phyloP scores from a whole-genome alignment of 2,888 invertebrate genomes.

The Agriopis leucophaearia region DNA sequence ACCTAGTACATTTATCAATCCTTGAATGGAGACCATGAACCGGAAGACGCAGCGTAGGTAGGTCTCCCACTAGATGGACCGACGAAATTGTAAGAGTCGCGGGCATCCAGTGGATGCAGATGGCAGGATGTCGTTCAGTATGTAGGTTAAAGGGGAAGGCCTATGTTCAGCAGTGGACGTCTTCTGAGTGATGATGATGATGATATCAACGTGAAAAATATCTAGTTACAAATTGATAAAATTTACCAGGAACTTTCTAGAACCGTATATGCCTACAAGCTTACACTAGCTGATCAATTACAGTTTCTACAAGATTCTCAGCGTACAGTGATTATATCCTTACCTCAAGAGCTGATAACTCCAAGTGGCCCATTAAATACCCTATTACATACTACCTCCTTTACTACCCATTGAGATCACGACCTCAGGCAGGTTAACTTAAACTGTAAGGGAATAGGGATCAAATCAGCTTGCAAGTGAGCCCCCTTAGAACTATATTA shows the following conservation, averaged over 20 bases:
- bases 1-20: too few relatives aligned
- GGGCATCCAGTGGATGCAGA: too few relatives aligned
- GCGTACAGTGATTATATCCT: conserved; percentile 1
- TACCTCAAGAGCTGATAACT: conserved; percentile 11
- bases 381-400: conserved; percentile 8
- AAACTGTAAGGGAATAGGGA: conserved; percentile 4
- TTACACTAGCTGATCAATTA: conserved; percentile 4
- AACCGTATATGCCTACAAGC: not conserved
- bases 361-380: conserved; percentile 9
- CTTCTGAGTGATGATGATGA: too few relatives aligned
- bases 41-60: too few relatives aligned
- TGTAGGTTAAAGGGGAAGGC: too few relatives aligned
- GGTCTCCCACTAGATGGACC: too few relatives aligned
- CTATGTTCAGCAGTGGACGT: too few relatives aligned
- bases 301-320: conserved; percentile 4
- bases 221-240: too few relatives aligned
- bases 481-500: not conserved
- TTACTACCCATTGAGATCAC: not conserved
- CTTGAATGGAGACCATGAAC: too few relatives aligned
- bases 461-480: conserved; percentile 1
- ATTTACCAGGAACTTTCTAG: conserved; percentile 4
- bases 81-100: too few relatives aligned
- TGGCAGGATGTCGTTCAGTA: too few relatives aligned
- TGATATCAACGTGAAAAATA: too few relatives aligned
- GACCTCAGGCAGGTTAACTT: conserved; percentile 1